Conservation (phyloP, 2,113 vertebrate species). For the Podilymbus podiceps region DNA sequence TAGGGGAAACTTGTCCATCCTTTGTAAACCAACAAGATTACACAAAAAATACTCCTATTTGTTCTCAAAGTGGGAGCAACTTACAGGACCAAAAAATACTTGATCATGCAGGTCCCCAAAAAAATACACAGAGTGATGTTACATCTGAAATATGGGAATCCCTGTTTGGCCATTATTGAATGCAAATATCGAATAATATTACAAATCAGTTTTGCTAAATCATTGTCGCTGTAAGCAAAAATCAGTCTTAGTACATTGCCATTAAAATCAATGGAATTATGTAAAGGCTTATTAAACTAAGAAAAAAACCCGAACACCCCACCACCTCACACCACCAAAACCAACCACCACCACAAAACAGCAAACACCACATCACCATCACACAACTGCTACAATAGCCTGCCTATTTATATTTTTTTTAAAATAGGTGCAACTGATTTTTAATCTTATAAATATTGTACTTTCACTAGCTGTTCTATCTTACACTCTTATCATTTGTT, state of each 20-base stretch:
- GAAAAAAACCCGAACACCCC: not conserved
- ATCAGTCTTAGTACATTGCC: not conserved
- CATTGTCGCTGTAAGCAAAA: not conserved
- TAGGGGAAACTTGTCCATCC: not conserved
- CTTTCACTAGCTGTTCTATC: not conserved
- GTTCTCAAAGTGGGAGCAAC: not conserved
- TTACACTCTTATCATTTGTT: not conserved
- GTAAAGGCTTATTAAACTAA: not conserved
- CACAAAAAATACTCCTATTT: not conserved
- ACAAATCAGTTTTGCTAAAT: not conserved
- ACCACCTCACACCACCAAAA: no score
- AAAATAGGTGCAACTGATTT: not conserved
- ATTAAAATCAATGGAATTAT: not conserved
- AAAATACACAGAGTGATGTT: not conserved
- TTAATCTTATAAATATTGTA: not conserved
- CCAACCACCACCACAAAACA: not conserved
- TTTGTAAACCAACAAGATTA: not conserved
- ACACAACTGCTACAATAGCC: not conserved
- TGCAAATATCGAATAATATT: not conserved
- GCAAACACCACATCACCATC: not conserved
- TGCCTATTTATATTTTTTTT: no score
- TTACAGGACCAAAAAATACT: not conserved
- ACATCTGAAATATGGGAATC: not conserved
- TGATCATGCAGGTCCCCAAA: not conserved
- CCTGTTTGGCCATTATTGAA: not conserved